phyloP scores from a whole-genome alignment of 1,140 invertebrate genomes.

The Drosophila pruinosa region DNA sequence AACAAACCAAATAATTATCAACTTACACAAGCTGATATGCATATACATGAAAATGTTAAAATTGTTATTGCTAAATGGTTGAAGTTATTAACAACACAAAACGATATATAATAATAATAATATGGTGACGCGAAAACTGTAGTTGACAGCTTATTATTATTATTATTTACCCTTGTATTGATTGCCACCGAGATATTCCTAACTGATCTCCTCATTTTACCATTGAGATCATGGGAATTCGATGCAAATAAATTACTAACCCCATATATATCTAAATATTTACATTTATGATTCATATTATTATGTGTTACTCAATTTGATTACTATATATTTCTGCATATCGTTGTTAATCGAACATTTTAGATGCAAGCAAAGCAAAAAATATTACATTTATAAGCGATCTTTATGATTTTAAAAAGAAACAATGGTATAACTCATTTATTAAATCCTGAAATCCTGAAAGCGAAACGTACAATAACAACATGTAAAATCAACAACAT shows the following conservation, averaged over 20 bases:
- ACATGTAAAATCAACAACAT: constrained; percentile 31
- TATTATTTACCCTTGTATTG: constrained; percentile 13
- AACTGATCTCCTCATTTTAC: background rate
- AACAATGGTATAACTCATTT: constrained; percentile 38
- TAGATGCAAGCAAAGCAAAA: constrained; percentile 44
- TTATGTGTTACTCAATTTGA: constrained; percentile 63
- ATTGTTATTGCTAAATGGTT: constrained; percentile 38
- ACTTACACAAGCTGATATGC: constrained; percentile 1
- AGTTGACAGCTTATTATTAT: constrained; percentile 30
- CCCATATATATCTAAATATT: constrained; percentile 34
- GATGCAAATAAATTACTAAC: constrained; percentile 10
- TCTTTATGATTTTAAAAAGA: constrained; percentile 27
- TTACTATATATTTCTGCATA: constrained; percentile 67
- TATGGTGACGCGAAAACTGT: constrained; percentile 28
- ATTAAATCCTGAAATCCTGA: constrained; percentile 16
- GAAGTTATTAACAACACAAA: constrained; percentile 19
- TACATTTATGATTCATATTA: constrained; percentile 55
- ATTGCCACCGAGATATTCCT: constrained; percentile 8
- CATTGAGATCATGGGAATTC: background rate
- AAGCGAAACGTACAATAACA: constrained; percentile 32
- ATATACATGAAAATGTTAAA: constrained; percentile 24
- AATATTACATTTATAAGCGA: constrained; percentile 40
- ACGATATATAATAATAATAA: constrained; percentile 1
- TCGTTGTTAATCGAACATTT: constrained; percentile 63
- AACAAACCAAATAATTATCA: constrained; percentile 32